A percentile compares a stretch with the other conserved stretches of the same genome.
Evolutionary conservation across 2,888 invertebrate genomes (phyloP).

Genomic region (Trissolcus japonicus): DNA sequence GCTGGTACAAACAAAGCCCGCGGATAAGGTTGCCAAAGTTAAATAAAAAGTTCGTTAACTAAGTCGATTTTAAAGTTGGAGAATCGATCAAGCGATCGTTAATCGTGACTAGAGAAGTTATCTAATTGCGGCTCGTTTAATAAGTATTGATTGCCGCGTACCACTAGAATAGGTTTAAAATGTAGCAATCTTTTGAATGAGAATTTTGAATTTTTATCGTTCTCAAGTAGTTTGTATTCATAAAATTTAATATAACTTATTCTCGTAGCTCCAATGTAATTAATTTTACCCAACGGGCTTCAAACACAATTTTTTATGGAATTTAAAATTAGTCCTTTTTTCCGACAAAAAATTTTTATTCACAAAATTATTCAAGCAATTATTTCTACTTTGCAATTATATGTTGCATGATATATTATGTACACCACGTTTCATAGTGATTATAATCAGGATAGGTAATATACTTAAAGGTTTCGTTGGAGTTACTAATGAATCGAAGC

Average conservation of each 20-base stretch:
- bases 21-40: slow-evolving; percentile 37
- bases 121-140: slow-evolving; percentile 45
- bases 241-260: not conserved
- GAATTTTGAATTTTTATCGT: slow-evolving; percentile 64
- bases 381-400: too few relatives aligned
- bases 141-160: slow-evolving; percentile 53
- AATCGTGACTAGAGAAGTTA: slow-evolving; percentile 51
- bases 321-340: too few relatives aligned
- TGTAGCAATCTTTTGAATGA: slow-evolving; percentile 64
- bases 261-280: not conserved
- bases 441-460: too few relatives aligned
- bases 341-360: too few relatives aligned
- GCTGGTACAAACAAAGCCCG: slow-evolving; percentile 17
- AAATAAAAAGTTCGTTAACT: slow-evolving; percentile 37
- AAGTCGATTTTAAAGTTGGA: slow-evolving; percentile 47
- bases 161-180: slow-evolving; percentile 38
- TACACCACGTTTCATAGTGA: too few relatives aligned
- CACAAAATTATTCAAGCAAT: not conserved
- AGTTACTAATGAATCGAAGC: too few relatives aligned
- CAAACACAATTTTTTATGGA: too few relatives aligned
- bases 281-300: too few relatives aligned
- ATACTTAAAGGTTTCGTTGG: too few relatives aligned
- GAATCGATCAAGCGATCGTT: slow-evolving; percentile 49
- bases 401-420: too few relatives aligned
- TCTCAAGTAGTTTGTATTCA: not conserved